Evolutionary conservation across 2,797 vertebrate genomes (phyloP).

Genomic region (Florisuga fusca): DNA sequence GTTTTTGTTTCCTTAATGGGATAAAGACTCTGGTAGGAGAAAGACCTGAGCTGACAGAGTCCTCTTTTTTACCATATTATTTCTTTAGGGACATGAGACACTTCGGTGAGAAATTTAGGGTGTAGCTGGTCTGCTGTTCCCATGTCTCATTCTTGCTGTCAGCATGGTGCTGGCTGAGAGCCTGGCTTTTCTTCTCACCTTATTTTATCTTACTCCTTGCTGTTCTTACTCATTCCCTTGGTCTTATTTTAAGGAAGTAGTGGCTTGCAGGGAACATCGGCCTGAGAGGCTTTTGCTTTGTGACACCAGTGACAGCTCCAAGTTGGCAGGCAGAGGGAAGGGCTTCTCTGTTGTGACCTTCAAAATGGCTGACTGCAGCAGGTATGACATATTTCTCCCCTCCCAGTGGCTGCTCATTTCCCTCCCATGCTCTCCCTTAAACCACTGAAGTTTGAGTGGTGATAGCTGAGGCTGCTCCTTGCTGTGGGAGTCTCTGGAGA

Average conservation of each 20-base stretch:
- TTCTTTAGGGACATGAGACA: not conserved
- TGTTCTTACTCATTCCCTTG: not conserved
- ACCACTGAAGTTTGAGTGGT: constrained; percentile 3
- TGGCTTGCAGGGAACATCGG: not conserved
- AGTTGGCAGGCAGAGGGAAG: not conserved
- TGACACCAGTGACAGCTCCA: not conserved
- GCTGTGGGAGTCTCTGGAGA: constrained; percentile 51
- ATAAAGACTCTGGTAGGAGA: not conserved
- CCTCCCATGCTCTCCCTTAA: not conserved
- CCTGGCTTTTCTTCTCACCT: not conserved
- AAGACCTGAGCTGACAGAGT: not conserved
- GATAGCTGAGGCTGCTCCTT: constrained; percentile 6
- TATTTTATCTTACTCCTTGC: not conserved
- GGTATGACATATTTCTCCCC: not conserved
- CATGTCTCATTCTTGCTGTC: not conserved
- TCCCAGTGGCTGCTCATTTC: not conserved
- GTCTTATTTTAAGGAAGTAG: constrained; percentile 10
- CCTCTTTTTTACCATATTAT: not conserved
- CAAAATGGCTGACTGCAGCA: constrained; percentile 11
- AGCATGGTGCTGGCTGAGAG: not conserved
- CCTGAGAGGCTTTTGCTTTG: not conserved
- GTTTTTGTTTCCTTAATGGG: not conserved
- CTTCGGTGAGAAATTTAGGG: not conserved
- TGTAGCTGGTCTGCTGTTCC: not conserved
- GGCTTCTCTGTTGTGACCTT: constrained; percentile 8